Conservation (phyloP, 2,888 invertebrate species). For the Papilio demoleus region DNA sequence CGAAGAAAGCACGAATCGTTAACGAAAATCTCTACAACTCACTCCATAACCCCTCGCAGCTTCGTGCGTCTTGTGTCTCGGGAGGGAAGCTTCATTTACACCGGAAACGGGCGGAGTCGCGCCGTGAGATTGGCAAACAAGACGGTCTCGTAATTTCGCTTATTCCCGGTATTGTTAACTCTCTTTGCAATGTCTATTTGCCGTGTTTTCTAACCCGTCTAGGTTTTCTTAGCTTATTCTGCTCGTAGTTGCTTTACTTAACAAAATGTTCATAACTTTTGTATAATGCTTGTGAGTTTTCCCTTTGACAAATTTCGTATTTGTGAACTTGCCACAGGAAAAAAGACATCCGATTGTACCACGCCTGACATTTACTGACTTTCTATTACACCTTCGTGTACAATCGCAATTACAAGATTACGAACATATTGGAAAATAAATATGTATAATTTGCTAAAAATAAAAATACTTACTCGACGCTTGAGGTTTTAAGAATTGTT, state of each 20-base stretch:
- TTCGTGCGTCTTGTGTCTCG: constrained; percentile 32
- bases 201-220: constrained; percentile 30
- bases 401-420: too few species aligned
- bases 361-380: too few species aligned
- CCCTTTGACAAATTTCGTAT: constrained; percentile 19
- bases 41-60: constrained; percentile 31
- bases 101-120: constrained; percentile 61
- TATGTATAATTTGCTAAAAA: not conserved
- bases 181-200: constrained; percentile 32
- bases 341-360: not conserved
- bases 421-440: not conserved
- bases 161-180: constrained; percentile 44
- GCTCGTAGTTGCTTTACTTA: not conserved
- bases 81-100: constrained; percentile 52
- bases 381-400: too few species aligned
- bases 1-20: constrained; percentile 48
- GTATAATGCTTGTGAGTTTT: constrained; percentile 29
- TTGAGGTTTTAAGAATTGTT: not conserved
- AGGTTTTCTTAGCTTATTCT: constrained; percentile 15
- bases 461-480: not conserved
- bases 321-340: not conserved
- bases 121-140: constrained; percentile 75
- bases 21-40: constrained; percentile 40
- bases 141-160: constrained; percentile 41
- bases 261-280: constrained; percentile 22